These are phyloP conservation scores for Cyrtonyx montezumae DNA, from an alignment of 2,113 vertebrate genomes.

Conservation along the genomic window DNA sequence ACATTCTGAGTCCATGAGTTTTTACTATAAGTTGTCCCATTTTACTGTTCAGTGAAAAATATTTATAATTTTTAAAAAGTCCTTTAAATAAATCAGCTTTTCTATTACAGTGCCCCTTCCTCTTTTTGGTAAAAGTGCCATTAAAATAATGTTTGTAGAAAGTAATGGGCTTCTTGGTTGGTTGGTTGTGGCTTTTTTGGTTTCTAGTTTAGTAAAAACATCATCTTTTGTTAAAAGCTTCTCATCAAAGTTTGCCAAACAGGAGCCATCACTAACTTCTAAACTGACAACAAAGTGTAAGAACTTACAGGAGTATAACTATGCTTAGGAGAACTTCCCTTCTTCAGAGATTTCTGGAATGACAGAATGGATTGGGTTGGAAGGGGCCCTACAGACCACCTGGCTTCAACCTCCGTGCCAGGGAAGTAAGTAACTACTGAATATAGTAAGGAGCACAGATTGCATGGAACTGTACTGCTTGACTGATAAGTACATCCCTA, in stretches of 20 bases:
- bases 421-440: not conserved
- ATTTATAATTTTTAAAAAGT: not conserved
- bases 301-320: not conserved
- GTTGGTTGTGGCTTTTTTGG: not conserved
- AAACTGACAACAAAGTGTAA: not conserved
- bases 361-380: not conserved
- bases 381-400: not conserved
- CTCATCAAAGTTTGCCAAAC: not conserved
- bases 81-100: not conserved
- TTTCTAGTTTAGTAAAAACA: not conserved
- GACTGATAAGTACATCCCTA: not conserved
- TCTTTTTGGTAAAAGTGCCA: not conserved
- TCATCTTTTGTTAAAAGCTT: not conserved
- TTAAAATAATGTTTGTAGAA: not conserved
- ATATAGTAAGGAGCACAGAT: not conserved
- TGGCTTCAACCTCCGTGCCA: not conserved
- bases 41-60: not conserved
- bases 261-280: not conserved
- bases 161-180: too few species aligned
- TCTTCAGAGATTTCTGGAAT: not conserved
- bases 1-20: not conserved
- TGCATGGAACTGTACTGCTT: not conserved
- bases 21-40: not conserved
- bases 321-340: not conserved
- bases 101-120: not conserved